phyloP scores from a whole-genome alignment of 2,888 invertebrate species.

The Masnerella sp. region DNA sequence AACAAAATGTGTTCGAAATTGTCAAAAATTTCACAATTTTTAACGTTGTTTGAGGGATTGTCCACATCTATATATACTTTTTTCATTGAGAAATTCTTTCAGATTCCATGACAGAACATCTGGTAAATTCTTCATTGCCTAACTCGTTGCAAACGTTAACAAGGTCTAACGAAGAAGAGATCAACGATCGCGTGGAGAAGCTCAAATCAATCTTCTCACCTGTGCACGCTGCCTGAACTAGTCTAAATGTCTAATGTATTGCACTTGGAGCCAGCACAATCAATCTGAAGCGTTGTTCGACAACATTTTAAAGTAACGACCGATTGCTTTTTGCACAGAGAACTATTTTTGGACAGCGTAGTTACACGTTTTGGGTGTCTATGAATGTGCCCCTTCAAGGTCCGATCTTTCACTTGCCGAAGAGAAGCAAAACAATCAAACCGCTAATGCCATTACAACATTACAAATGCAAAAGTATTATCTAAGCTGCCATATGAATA shows the following conservation, averaged over 20 bases:
- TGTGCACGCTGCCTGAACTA: constrained; percentile 34
- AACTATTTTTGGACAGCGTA: constrained; percentile 50
- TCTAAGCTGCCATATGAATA: constrained; percentile 42
- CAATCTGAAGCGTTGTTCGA: constrained; percentile 8
- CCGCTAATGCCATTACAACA: constrained; percentile 18
- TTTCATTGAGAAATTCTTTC: no score
- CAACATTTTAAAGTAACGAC: constrained; percentile 30
- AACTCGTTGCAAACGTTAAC: constrained; percentile 19
- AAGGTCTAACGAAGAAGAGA: constrained; percentile 31
- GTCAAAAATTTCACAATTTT: no score
- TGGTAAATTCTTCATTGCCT: constrained; percentile 33
- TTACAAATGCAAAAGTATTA: constrained; percentile 36
- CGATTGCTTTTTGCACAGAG: constrained; percentile 32
- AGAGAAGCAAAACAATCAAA: not conserved
- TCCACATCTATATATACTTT: no score
- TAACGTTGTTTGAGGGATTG: no score
- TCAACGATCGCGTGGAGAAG: constrained; percentile 30
- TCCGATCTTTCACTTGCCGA: constrained; percentile 6
- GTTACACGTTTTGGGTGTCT: constrained; percentile 42
- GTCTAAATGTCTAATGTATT: constrained; percentile 15
- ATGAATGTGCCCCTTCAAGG: constrained; percentile 14
- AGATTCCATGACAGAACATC: constrained; percentile 41
- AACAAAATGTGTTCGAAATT: no score
- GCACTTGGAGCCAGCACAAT: constrained; percentile 12
- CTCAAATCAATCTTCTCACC: constrained; percentile 35